Percentiles rank a stretch among this genome's conserved stretches.
Evolutionary conservation across 1,140 invertebrate species (phyloP).

Genomic region (Eubasilissa regina): DNA sequence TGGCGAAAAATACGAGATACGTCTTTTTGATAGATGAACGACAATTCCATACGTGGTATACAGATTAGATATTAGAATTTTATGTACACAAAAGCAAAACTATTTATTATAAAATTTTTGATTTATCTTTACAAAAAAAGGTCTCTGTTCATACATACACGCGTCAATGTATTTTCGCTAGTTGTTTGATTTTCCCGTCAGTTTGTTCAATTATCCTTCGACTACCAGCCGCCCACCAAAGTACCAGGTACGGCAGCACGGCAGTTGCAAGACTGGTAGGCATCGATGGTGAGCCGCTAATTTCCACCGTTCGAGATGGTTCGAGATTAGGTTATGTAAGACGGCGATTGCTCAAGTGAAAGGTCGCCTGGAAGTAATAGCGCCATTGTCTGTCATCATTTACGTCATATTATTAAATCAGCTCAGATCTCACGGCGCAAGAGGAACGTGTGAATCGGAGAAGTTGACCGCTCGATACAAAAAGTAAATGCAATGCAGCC

Average conservation of each 20-base stretch:
- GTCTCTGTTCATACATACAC: too few species aligned
- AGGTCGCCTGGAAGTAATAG: slow-evolving; percentile 48
- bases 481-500: not conserved
- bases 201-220: not conserved
- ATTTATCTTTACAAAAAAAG: too few species aligned
- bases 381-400: slow-evolving; percentile 53
- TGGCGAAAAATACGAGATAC: too few species aligned
- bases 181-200: too few species aligned
- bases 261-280: not conserved
- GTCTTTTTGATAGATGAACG: too few species aligned
- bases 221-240: slow-evolving; percentile 13
- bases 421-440: slow-evolving; percentile 34
- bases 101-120: too few species aligned
- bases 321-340: slow-evolving; percentile 6
- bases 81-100: too few species aligned
- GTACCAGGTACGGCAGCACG: not conserved
- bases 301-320: not conserved
- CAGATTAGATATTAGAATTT: too few species aligned
- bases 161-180: too few species aligned
- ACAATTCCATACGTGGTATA: too few species aligned
- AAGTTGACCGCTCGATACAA: not conserved
- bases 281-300: not conserved
- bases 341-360: slow-evolving; percentile 45
- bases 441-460: slow-evolving; percentile 28
- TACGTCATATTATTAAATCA: slow-evolving; percentile 46